Evolutionary conservation across 2,888 invertebrate genomes (phyloP).

Genomic region (Tenodera sinensis): DNA sequence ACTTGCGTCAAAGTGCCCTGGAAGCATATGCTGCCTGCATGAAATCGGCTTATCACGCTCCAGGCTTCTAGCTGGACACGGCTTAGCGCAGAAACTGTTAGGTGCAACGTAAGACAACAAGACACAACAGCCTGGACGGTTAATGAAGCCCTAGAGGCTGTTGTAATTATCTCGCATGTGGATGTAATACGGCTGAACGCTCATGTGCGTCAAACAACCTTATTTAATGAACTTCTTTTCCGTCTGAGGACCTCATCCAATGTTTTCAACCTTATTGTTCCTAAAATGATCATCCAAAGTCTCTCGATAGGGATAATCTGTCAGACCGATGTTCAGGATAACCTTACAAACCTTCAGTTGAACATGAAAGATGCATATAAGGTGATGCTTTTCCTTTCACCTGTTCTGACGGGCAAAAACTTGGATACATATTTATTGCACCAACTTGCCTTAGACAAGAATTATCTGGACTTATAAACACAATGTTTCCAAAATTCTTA

Average conservation of each 20-base stretch:
- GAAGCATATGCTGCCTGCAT: neutral
- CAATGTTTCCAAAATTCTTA: no score
- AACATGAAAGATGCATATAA: no score
- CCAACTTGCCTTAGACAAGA: no score
- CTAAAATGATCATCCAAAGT: no score
- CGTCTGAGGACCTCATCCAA: neutral
- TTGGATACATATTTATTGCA: no score
- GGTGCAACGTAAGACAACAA: neutral
- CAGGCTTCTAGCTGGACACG: neutral
- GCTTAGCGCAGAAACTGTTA: neutral
- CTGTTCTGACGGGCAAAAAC: no score
- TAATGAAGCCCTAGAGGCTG: neutral
- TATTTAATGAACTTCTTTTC: neutral
- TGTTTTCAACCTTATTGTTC: no score
- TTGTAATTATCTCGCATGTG: neutral
- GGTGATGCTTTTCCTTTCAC: no score
- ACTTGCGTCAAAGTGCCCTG: neutral
- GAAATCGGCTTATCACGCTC: conserved; percentile 18
- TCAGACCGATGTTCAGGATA: no score
- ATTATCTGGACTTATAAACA: no score
- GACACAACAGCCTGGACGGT: neutral
- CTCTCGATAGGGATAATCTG: no score
- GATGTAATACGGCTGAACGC: neutral
- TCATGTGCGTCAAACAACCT: neutral
- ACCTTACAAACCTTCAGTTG: no score